Conservation (phyloP, 2,113 vertebrate genomes). For the western clawed frog (Xenopus tropicalis) region DNA sequence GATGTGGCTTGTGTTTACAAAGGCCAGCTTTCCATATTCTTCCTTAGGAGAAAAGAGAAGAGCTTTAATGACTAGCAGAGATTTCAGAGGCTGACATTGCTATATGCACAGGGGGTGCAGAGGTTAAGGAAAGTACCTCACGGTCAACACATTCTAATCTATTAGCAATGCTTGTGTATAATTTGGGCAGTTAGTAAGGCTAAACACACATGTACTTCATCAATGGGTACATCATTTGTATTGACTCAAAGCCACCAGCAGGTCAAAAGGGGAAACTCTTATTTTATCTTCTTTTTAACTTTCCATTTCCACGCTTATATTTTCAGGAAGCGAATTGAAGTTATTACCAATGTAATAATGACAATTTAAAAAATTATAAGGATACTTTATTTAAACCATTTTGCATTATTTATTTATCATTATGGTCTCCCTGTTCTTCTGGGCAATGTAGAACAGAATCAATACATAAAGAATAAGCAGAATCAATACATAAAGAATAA, state of each 20-base stretch:
- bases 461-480: too few species aligned
- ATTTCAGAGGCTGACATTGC: conserved; percentile 32
- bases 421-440: too few species aligned
- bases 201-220: conserved; percentile 26
- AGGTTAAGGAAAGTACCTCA: conserved; percentile 37
- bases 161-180: conserved; percentile 33
- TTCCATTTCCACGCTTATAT: neutral
- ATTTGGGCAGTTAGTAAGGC: conserved; percentile 19
- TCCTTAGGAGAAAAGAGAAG: conserved; percentile 9
- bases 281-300: neutral
- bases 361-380: too few species aligned
- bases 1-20: conserved; percentile 44
- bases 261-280: conserved; percentile 23
- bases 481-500: too few species aligned
- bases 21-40: conserved; percentile 24
- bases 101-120: conserved; percentile 24
- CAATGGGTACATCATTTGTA: conserved; percentile 13
- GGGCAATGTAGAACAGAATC: too few species aligned
- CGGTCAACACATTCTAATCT: conserved; percentile 41
- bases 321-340: too few species aligned
- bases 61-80: conserved; percentile 42
- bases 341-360: neutral
- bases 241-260: conserved; percentile 1
- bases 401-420: too few species aligned
- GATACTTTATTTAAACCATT: too few species aligned